Base-by-base conservation (phyloP, 2,797 vertebrate genomes). In the Hypotaenidia philippensis region DNA sequence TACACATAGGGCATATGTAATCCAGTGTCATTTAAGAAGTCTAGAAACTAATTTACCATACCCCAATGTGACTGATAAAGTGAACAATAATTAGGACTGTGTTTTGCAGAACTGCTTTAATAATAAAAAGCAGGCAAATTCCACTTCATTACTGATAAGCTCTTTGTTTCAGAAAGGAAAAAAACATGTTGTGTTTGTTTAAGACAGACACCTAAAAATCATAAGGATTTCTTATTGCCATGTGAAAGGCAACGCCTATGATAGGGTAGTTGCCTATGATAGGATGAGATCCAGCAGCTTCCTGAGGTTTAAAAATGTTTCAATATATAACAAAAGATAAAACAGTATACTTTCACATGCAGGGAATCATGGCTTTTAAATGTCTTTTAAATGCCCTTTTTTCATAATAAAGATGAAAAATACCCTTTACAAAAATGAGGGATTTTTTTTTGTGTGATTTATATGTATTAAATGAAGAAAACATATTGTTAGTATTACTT, bases 391-490 rank as follows among this genome's bases (percentile, higher is more conserved):
- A 11, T 5, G 3, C 11, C 5, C 40, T 17, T 36, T 71, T 57
- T 49, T 76, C 1, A 1, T 63, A 65, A 52, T 2, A 2, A 84
- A 63, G 11, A 34, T 65, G 3, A 52, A 77, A 84, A 61, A 25
- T 4, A 25, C 3, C 0, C 3, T 25, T 1, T 1, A 53, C 27
- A 56, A 85, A 89, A 64, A 11, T 1, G 60, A 68, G 4, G 2
- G 5, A 14, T 59, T 32, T 63, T 71, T 83, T 79, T 8, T 31
- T 26, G 6, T 38, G 13, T 49, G 9, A 31, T 76, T 25, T 32
- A 34, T 66, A 41, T 66, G 25, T 70, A 18, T 72, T 22, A 61
- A 31, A 86, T 34, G 18, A 29, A 16, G 25, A 44, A 83, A 81
- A 36, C 1, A 45, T 34, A 25, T 13, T 56, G 8, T 12, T 74